Evolutionary conservation across 2,797 vertebrate species (phyloP).

Genomic region (Peromyscus aztecus): DNA sequence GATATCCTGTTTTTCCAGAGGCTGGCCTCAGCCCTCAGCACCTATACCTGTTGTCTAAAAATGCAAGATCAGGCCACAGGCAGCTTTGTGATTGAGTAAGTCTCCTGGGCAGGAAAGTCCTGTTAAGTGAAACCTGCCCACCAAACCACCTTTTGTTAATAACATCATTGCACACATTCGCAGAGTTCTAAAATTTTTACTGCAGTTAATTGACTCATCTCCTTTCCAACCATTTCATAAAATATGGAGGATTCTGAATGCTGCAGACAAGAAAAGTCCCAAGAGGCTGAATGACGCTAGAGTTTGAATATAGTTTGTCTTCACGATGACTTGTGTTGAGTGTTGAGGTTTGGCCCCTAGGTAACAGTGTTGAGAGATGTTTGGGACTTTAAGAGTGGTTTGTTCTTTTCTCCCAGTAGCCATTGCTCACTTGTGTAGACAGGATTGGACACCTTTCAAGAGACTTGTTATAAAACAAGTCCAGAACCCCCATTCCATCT

Average conservation of each 20-base stretch:
- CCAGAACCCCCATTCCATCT: background rate
- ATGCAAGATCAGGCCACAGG: background rate
- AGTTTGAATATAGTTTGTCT: background rate
- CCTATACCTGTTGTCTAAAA: background rate
- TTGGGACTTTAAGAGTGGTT: background rate
- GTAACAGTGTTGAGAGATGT: background rate
- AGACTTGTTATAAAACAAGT: background rate
- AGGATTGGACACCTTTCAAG: background rate
- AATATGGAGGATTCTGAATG: background rate
- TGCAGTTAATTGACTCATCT: background rate
- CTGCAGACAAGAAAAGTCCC: background rate
- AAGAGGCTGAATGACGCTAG: background rate
- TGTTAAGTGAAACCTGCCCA: background rate
- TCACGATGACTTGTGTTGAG: too few species aligned
- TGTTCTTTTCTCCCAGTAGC: background rate
- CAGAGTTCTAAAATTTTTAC: background rate
- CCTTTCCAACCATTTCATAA: constrained; percentile 2
- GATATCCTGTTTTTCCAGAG: background rate
- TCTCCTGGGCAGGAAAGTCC: background rate
- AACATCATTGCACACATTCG: background rate
- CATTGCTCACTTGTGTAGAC: background rate
- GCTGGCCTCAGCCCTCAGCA: background rate
- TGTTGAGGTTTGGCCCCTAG: background rate
- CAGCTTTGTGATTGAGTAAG: background rate
- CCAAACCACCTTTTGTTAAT: background rate